Base-by-base conservation (phyloP, 2,797 vertebrate species). In the Halcyon chelicuti region DNA sequence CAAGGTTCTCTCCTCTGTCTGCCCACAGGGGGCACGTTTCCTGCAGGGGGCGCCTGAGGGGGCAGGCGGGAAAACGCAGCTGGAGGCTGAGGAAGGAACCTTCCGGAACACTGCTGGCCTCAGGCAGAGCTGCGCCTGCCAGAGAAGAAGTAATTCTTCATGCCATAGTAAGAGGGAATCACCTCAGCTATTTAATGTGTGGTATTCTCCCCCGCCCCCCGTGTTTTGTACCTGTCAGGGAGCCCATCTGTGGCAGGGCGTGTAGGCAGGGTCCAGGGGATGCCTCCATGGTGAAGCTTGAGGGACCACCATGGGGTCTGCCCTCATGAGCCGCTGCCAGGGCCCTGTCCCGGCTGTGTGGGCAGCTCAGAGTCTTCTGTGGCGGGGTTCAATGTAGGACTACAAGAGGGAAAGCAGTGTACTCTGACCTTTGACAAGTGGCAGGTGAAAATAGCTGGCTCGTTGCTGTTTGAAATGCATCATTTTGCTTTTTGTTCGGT, bases 211-310 rank as follows among this genome's bases (percentile, higher is more conserved):
- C 8, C 28, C 14, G 13, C 3, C 13, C 2, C 2, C 7, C 8
- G 29, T 28, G 7, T 28, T 33, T 31, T 31, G 25, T 10, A 6
- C 5, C 51, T 16, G n/a, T 8, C 0, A 1, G 46, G 54, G 35
- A 55, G 13, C 35, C 39, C 0, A 0, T 6, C 15, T 0, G 0
- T 12, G 33, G 2, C 2, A 2, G 35, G 20, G 25, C 2, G 23
- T 9, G 26, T 2, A 16, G 8, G 3, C 9, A 35, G 9, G 10
- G 21, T 10, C 2, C 2, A 55, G 52, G 28, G 52, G 18, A 55
- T 3, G 13, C 22, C 12, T 9, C 51, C 11, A 0, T 1, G 29
- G 12, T 8, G 19, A 23, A 21, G 3, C 1, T 23, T 7, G 47
- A 55, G 35, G 35, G 14, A 44, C n/a, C 2, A 1, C 9, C 17